Base-by-base conservation (phyloP, 2,113 vertebrate species). In the Cercopithecus mona region DNA sequence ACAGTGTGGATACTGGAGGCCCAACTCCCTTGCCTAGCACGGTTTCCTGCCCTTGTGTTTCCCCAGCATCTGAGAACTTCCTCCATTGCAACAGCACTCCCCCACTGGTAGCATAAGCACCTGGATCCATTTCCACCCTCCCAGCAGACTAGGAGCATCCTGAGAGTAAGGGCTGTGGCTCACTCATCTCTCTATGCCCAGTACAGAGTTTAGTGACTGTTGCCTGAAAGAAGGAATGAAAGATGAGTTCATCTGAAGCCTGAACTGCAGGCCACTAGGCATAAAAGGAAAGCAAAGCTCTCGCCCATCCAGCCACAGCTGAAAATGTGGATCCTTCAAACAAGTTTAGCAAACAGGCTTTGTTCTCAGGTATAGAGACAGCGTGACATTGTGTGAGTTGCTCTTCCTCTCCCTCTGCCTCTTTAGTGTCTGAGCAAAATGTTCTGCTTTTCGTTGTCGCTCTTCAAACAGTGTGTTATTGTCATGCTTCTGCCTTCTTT, bases 401-500 rank as follows among this genome's bases (percentile, higher is more conserved):
- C 18, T 80, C 25, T 48, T 97, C 32, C 6, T 38, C 90, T 97
- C 38, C 82, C 55, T 93, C 80, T 13, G 48, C 48, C 88, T 90
- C 93, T 88, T 84, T 38, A 76, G 80, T 43, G 61, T 73, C 89
- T 96, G 96, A 96, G 73, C 96, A 94, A 93, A 87, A 76, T 61
- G 84, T 55, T 66, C 83, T 81, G 92, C 20, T 87, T 97, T 94
- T 94, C 94, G 98, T 87, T 52, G 43, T 61, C 1, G 3, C 40
- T 93, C 91, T 96, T 97, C 96, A 96, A 87, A 95, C 27, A 59
- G 38, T 80, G 48, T 72, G 48, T 87, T 97, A 76, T 96, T 92
- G 82, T 72, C 90, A 86, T 68, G 70, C 38, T 57, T 82, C 52
- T 75, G 96, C 92, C 64, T 87, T 35, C 35, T 97, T 95, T 97